phyloP scores from a whole-genome alignment of 2,888 invertebrate species.

The Agrochola lota region DNA sequence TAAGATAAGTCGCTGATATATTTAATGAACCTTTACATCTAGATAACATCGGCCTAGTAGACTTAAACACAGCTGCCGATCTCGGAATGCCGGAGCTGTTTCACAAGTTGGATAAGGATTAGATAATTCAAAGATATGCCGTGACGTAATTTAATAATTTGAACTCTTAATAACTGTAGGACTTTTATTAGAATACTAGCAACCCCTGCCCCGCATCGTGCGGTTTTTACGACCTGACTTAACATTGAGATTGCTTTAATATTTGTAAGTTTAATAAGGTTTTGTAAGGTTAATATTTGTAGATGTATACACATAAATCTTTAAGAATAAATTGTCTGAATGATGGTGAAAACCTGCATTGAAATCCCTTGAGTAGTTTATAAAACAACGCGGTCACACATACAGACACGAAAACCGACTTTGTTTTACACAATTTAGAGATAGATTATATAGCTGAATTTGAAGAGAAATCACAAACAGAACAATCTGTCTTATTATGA shows the following conservation, averaged over 20 bases:
- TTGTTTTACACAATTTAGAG: background rate
- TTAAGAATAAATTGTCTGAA: too few relatives aligned
- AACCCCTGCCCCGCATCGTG: too few relatives aligned
- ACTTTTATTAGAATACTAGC: background rate
- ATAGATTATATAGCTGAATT: background rate
- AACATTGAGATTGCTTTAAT: background rate
- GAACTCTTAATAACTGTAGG: background rate
- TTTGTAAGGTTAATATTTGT: too few relatives aligned
- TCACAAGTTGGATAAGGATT: background rate
- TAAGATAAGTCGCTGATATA: slow-evolving; percentile 18
- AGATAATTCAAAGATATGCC: background rate
- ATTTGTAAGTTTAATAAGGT: too few relatives aligned
- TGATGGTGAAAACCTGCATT: too few relatives aligned
- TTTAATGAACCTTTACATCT: slow-evolving; percentile 25
- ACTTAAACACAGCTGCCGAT: slow-evolving; percentile 7
- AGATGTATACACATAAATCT: too few relatives aligned
- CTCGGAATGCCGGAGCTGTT: background rate
- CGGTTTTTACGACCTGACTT: background rate
- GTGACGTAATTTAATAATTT: background rate
- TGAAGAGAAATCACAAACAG: background rate
- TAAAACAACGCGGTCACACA: background rate
- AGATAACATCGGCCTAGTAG: background rate
- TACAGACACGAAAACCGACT: too few relatives aligned
- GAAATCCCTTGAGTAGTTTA: too few relatives aligned
- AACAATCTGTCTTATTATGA: slow-evolving; percentile 3